Conservation (phyloP, 2,113 vertebrate genomes). For the Penelope pileata region DNA sequence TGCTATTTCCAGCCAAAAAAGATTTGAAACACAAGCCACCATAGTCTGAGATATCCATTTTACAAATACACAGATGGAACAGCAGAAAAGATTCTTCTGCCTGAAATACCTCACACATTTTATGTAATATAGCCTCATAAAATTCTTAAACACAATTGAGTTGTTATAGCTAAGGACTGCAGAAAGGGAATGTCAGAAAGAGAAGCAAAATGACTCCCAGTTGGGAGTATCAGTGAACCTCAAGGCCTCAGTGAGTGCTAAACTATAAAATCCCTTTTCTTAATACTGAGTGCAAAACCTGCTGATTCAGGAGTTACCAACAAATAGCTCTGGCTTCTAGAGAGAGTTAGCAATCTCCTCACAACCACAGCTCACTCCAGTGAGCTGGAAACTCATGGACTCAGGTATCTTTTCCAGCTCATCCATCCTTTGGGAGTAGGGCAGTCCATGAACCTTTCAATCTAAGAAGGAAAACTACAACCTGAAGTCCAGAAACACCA, state of each 20-base stretch:
- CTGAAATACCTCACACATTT: constrained; percentile 46
- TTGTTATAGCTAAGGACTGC: background rate
- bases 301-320: background rate
- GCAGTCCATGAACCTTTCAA: background rate
- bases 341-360: background rate
- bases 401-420: background rate
- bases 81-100: constrained; percentile 2
- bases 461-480: background rate
- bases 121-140: constrained; percentile 34
- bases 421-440: background rate
- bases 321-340: background rate
- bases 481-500: background rate
- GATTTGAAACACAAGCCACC: background rate
- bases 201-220: background rate
- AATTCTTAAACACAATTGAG: background rate
- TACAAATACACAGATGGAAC: constrained; percentile 44
- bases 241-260: background rate
- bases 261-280: background rate
- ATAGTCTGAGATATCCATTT: constrained; percentile 7
- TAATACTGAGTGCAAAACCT: background rate
- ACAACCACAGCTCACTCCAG: background rate
- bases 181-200: background rate
- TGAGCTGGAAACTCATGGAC: background rate
- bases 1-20: constrained; percentile 31
- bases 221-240: background rate